Percentiles rank a stretch among this genome's conserved stretches.
Evolutionary conservation across 2,113 vertebrate genomes (phyloP).

Genomic region (Callaeas wilsoni): DNA sequence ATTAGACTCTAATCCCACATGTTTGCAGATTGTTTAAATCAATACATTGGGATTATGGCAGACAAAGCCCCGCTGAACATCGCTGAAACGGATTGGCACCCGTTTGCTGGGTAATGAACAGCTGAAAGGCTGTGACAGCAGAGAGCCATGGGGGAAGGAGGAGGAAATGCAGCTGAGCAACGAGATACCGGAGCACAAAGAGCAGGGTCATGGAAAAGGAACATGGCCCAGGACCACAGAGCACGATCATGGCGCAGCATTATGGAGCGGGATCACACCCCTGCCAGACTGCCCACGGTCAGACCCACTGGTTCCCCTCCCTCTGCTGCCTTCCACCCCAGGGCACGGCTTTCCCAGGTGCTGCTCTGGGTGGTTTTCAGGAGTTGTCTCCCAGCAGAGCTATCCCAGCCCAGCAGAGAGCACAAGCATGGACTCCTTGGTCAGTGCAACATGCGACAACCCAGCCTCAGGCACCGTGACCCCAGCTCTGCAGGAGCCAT

Average conservation of each 20-base stretch:
- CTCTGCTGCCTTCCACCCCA: not conserved
- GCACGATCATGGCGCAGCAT: not conserved
- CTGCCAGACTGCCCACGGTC: fast-evolving
- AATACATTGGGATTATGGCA: not conserved
- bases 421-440: fast-evolving
- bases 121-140: not conserved
- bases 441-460: not conserved
- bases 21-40: not conserved
- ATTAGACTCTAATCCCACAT: not conserved
- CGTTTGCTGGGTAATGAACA: not conserved
- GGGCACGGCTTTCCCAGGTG: not conserved
- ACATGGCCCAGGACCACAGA: not conserved
- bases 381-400: not conserved
- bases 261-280: not conserved
- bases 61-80: not conserved
- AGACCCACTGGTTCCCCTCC: not conserved
- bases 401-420: not conserved
- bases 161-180: not conserved
- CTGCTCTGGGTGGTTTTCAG: not conserved
- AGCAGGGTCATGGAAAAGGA: not conserved
- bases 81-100: not conserved
- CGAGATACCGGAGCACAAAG: fast-evolving
- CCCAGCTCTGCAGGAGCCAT: not conserved
- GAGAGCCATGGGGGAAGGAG: not conserved
- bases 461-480: not conserved